Base-by-base conservation (phyloP, 2,888 invertebrate species). In the Omphaloscelis lunosa region DNA sequence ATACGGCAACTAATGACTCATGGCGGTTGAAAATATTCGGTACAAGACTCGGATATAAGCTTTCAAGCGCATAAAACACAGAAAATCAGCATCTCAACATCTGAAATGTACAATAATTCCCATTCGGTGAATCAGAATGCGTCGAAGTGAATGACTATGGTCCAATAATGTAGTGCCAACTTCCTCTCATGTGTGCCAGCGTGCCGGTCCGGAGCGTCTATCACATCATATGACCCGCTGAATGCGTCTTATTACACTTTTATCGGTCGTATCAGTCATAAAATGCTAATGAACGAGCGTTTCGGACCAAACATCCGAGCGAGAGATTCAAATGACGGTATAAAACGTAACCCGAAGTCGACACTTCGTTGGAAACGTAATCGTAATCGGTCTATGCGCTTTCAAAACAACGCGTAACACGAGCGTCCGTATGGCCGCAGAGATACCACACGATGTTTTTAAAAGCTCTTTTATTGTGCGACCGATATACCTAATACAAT, bases 201-300 rank as follows among this genome's bases (percentile, higher is more conserved):
- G 90, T 92, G 93, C 93, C 95, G 93, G 92, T 90, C 91, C 92
- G 93, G 89, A 86, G 89, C 88, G 90, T 95, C 95, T 94, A 93
- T 95, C 95, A 95, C 94, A 93, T 92, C 92, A 94, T 93, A 96
- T 94, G 96, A 94, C 94, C 95, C 94, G 94, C 92, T 95, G 92
- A 95, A 95, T 95, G 95, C 93, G 92, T 96, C 96, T 96, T 96
- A 96, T 96, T 96, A 96, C 96, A 96, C 92, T 94, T 96, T 96
- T 96, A 96, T 96, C 95, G 96, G 93, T 94, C 95, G 95, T 96
- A 96, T 96, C 95, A 95, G 92, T 96, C 96, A 96, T 96, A 96
- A 96, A 96, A 96, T 96, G 96, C 95, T 96, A 96, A 96, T 96
- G 96, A 96, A 96, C 94, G 94, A 93, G 92, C 95, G 92, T 94